Evolutionary conservation across 2,113 vertebrate species (phyloP), one percentile per base, ranked within the genome.

Genomic region (Vidua chalybeata): DNA sequence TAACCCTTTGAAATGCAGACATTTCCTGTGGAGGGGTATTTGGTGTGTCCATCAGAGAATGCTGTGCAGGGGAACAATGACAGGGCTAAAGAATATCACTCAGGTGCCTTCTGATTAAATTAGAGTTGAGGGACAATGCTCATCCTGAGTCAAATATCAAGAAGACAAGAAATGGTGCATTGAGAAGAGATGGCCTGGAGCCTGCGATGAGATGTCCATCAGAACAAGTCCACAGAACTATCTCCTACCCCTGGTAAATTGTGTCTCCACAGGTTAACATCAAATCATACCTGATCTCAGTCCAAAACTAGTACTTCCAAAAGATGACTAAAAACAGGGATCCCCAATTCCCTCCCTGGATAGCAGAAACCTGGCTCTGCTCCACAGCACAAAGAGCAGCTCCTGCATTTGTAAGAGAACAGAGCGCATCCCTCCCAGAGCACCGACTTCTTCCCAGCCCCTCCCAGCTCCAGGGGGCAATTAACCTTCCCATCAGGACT

Each of bases 291-390:
- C 61, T n/a, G 33, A 43, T 17, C 71, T 52, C 6, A 0, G 48
- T 82, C 62, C n/a, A 76, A 79, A 76, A 58, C 11, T 69, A 1
- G 2, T 2, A 41, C 15, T 73, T 72, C 45, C 3, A 83, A 46
- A 35, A 77, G 30, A 30, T n/a, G 28, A 18, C 13, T 15, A 3
- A 19, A 84, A 74, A 3, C 0, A 0, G 5, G 17, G 39, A 31
- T 59, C 28, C 8, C 24, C 14, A 37, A 0, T 2, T 48, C n/a
- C 22, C 12, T 24, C 6, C 2, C 2, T 14, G n/a, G 58, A 16
- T 0, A 51, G 33, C 63, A 63, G 51, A 52, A 66, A n/a, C 9
- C 49, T 43, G 48, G 14, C 61, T 62, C 46, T 23, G 5, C 17
- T 26, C 16, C 22, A 49, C 48, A n/a, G 49, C 49, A 63, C 23